phyloP scores from a whole-genome alignment of 2,888 invertebrate genomes.

The Tethea ocularis region DNA sequence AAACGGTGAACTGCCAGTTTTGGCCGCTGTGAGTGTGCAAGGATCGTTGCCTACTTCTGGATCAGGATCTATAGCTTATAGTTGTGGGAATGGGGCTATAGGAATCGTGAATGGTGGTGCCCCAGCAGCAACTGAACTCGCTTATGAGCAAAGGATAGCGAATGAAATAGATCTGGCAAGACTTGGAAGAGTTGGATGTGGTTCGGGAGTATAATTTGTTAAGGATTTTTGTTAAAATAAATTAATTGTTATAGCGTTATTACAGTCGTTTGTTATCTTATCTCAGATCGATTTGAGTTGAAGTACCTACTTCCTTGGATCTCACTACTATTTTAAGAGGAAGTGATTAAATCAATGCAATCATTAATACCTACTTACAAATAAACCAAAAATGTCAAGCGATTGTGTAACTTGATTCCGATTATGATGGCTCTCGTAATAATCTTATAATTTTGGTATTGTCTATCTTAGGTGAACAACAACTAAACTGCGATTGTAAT shows the following conservation, averaged over 20 bases:
- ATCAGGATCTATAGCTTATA: conserved; percentile 46
- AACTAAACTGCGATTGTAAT: too few species aligned
- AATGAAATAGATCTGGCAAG: neutral
- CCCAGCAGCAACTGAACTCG: neutral
- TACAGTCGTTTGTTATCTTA: neutral
- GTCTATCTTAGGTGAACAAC: too few species aligned
- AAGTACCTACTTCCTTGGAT: too few species aligned
- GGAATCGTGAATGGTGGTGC: conserved; percentile 31
- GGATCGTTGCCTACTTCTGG: conserved; percentile 44
- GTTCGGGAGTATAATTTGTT: neutral
- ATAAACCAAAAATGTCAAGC: too few species aligned
- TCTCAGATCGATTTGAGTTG: too few species aligned
- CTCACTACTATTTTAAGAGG: too few species aligned
- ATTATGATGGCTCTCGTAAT: too few species aligned
- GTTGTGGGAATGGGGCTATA: conserved; percentile 49
- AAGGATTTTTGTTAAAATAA: neutral
- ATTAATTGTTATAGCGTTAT: neutral
- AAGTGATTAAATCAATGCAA: too few species aligned
- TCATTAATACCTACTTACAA: too few species aligned
- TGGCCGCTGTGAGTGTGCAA: conserved; percentile 37
- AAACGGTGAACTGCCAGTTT: conserved; percentile 38
- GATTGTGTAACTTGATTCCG: too few species aligned
- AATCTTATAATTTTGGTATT: too few species aligned
- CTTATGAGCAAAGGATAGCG: neutral
- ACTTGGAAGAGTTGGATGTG: neutral